Conservation (phyloP, 2,888 invertebrate species). For the Celastrina argiolus region DNA sequence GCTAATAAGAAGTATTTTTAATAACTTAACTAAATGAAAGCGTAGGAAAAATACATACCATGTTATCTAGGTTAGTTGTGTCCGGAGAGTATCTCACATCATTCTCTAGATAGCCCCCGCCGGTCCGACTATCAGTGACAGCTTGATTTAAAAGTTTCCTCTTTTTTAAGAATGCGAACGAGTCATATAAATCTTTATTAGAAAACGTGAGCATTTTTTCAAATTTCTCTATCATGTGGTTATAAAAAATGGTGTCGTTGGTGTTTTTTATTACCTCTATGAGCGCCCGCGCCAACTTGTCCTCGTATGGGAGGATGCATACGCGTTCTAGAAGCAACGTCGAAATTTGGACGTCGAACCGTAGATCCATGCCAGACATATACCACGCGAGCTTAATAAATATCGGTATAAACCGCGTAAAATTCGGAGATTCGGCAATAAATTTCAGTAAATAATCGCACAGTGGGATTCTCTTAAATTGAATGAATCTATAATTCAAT, state of each 20-base stretch:
- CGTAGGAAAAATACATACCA: slow-evolving; percentile 45
- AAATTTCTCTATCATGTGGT: slow-evolving; percentile 44
- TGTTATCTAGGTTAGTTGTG: slow-evolving; percentile 50
- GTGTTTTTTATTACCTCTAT: slow-evolving; percentile 49
- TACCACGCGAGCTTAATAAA: slow-evolving; percentile 52
- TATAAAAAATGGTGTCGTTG: slow-evolving; percentile 42
- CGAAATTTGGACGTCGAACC: slow-evolving; percentile 43
- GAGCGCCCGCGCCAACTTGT: slow-evolving; percentile 42
- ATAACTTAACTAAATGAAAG: background rate
- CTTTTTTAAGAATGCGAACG: slow-evolving; percentile 37
- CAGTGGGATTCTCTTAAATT: slow-evolving; percentile 32
- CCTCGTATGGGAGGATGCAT: slow-evolving; percentile 53
- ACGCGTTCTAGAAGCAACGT: slow-evolving; percentile 53
- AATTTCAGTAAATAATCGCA: slow-evolving; percentile 52
- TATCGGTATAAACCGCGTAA: slow-evolving; percentile 55
- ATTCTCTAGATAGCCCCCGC: slow-evolving; percentile 25
- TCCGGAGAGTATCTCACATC: slow-evolving; percentile 47
- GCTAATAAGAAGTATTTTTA: too few relatives aligned
- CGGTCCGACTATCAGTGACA: background rate
- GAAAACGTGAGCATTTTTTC: slow-evolving; percentile 42
- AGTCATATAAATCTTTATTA: slow-evolving; percentile 37
- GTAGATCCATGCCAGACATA: slow-evolving; percentile 41
- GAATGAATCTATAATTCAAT: slow-evolving; percentile 35
- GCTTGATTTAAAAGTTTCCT: slow-evolving; percentile 17
- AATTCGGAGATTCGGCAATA: slow-evolving; percentile 58